Percentiles rank a stretch among this genome's conserved stretches.
phyloP scores from a whole-genome alignment of 2,888 invertebrate genomes.

The Caenorhabditis sp. region DNA sequence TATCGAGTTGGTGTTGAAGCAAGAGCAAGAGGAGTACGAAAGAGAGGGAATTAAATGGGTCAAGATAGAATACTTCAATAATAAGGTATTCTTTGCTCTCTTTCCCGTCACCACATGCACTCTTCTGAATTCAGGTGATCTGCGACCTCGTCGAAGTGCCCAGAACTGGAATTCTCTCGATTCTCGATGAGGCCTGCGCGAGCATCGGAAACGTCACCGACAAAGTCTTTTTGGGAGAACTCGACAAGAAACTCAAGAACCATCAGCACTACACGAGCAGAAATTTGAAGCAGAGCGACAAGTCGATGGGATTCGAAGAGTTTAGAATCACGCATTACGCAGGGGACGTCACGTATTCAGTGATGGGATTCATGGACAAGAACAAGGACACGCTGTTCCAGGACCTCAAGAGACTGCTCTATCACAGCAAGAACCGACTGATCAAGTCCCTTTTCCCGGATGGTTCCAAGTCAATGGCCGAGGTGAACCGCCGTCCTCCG shows the following conservation, averaged over 20 bases:
- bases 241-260: constrained; percentile 89
- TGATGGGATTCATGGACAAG: constrained; percentile 94
- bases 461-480: constrained; percentile 90
- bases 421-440: constrained; percentile 82
- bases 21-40: constrained; percentile 97
- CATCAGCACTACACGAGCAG: constrained; percentile 92
- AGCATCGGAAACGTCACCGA: constrained; percentile 93
- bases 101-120: no score
- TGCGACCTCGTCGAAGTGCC: constrained; percentile 95
- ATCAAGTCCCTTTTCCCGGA: constrained; percentile 96
- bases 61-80: constrained; percentile 93
- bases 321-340: constrained; percentile 89
- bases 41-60: constrained; percentile 87
- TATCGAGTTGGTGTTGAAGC: constrained; percentile 95
- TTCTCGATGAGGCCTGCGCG: constrained; percentile 96
- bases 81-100: no score
- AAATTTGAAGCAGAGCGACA: constrained; percentile 83
- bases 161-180: constrained; percentile 91
- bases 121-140: constrained; percentile 85
- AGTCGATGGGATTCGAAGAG: constrained; percentile 80
- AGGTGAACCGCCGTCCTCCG: constrained; percentile 94
- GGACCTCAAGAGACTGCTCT: constrained; percentile 94
- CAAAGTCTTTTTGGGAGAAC: constrained; percentile 88
- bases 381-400: constrained; percentile 96
- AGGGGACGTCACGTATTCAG: constrained; percentile 93